Conservation (phyloP, 2,797 vertebrate species). For the Glyptemys insculpta region DNA sequence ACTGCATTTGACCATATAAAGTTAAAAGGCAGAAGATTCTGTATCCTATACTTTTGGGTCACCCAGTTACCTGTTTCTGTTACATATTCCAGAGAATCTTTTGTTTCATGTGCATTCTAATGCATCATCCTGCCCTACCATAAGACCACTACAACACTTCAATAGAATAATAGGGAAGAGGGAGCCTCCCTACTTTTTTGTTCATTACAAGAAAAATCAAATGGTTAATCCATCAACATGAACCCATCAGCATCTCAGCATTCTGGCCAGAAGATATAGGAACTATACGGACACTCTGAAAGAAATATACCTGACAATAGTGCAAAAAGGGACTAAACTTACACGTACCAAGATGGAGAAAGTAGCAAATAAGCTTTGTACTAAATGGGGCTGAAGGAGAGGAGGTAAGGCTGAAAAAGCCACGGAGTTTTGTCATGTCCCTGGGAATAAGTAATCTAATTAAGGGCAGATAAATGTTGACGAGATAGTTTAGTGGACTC, state of each 20-base stretch:
- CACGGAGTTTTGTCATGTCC: accelerated
- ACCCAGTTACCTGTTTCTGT: not conserved
- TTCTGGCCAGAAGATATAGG: not conserved
- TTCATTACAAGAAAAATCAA: not conserved
- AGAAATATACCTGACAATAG: not conserved
- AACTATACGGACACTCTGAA: not conserved
- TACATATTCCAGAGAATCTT: not conserved
- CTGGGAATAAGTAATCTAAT: not conserved
- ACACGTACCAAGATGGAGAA: not conserved
- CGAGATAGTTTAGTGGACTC: not conserved
- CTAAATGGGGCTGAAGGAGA: not conserved
- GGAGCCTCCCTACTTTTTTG: not conserved
- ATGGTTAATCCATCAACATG: not conserved
- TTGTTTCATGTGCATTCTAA: not conserved
- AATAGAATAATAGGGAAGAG: not conserved
- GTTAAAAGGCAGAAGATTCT: not conserved
- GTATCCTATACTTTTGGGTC: not conserved
- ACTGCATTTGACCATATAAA: not conserved
- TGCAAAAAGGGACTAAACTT: not conserved
- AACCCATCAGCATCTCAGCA: not conserved
- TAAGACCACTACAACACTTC: not conserved
- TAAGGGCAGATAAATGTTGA: not conserved
- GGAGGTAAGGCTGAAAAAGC: not conserved
- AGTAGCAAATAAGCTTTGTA: not conserved
- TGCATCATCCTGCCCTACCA: not conserved